These are phyloP conservation scores for Protobothrops flavoviridis DNA, from an alignment of 2,113 vertebrate species.

Conservation along the genomic window DNA sequence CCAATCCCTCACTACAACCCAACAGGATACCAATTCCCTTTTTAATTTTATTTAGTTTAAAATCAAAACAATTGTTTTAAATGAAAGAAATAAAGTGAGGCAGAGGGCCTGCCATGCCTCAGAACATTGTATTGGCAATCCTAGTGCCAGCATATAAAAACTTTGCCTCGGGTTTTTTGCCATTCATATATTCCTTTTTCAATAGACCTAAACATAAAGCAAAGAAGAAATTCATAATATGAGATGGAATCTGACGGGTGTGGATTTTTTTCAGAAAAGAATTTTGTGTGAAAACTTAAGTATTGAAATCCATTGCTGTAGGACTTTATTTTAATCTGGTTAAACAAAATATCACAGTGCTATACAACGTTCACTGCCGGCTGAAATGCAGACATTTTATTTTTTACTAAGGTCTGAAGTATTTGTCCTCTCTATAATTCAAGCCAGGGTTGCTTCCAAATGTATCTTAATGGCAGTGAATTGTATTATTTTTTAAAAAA, in stretches of 20 bases:
- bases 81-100: neutral
- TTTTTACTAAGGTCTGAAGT: neutral
- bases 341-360: neutral
- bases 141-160: neutral
- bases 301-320: neutral
- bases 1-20: neutral
- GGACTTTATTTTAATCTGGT: neutral
- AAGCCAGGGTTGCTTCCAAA: neutral
- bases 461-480: neutral
- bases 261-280: neutral
- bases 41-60: neutral
- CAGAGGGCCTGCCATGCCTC: neutral
- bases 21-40: neutral
- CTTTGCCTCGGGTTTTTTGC: neutral
- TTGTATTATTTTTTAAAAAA: neutral
- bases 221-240: neutral
- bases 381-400: neutral
- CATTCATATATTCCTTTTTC: neutral
- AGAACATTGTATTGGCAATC: neutral
- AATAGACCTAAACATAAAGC: neutral
- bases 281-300: neutral
- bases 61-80: neutral
- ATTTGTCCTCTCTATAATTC: neutral
- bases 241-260: neutral
- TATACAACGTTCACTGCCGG: neutral